phyloP scores from a whole-genome alignment of 2,888 invertebrate species.

The Listrodromus nycthemerus region DNA sequence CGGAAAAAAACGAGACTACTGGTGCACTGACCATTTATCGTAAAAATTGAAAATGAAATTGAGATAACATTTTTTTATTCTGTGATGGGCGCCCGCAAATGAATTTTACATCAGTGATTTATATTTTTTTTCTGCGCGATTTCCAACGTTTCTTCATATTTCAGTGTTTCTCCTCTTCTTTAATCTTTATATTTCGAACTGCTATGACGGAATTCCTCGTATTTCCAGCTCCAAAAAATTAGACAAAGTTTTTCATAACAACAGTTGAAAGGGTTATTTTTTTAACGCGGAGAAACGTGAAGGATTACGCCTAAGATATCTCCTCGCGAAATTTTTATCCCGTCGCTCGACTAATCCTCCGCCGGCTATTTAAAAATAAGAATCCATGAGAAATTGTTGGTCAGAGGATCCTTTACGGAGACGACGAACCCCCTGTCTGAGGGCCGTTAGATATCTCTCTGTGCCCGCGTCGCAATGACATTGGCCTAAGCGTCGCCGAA shows the following conservation, averaged over 20 bases:
- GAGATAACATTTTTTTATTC: too few species aligned
- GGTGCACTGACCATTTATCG: not conserved
- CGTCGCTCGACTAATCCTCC: not conserved
- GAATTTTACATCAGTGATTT: too few species aligned
- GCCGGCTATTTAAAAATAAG: not conserved
- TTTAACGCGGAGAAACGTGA: not conserved
- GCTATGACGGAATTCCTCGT: too few species aligned
- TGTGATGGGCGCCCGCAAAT: too few species aligned
- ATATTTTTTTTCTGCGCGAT: too few species aligned
- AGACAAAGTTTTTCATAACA: too few species aligned
- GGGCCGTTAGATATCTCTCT: constrained; percentile 34
- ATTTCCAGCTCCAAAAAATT: too few species aligned
- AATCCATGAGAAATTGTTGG: not conserved
- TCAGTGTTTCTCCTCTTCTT: too few species aligned
- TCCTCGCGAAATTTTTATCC: not conserved
- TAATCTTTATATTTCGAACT: too few species aligned
- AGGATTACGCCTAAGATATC: not conserved
- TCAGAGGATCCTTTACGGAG: not conserved
- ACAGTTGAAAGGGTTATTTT: too few species aligned
- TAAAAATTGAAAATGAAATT: too few species aligned
- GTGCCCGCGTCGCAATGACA: constrained; percentile 47
- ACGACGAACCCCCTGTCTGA: constrained; percentile 15
- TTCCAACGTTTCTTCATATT: too few species aligned
- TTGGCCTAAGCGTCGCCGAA: constrained; percentile 58
- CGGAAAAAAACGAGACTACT: not conserved